Percentiles rank a stretch among this genome's conserved stretches.
phyloP scores from a whole-genome alignment of 2,113 vertebrate genomes.

The Manacus vitellinus region DNA sequence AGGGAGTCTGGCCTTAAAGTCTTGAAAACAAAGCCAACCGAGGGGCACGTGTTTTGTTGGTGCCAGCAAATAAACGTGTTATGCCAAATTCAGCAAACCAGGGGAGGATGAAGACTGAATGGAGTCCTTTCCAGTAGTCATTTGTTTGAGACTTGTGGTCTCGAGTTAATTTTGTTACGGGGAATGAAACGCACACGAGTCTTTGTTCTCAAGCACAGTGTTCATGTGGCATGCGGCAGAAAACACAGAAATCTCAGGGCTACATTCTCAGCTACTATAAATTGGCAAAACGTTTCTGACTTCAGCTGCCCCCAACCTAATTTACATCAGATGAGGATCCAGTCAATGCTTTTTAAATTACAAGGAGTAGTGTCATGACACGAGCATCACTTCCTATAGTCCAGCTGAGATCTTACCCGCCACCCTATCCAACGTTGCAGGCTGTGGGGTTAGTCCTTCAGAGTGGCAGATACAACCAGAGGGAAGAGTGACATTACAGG shows the following conservation, averaged over 20 bases:
- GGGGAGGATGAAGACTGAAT: constrained; percentile 33
- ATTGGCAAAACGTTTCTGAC: constrained; percentile 41
- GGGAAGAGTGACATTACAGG: not conserved
- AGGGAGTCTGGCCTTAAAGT: not conserved
- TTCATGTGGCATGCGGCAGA: not conserved
- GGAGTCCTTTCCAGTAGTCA: not conserved
- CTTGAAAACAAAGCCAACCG: not conserved
- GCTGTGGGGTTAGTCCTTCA: not conserved
- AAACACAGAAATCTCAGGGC: constrained; percentile 59
- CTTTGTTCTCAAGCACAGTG: constrained; percentile 35
- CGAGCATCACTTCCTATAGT: not conserved
- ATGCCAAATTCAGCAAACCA: constrained; percentile 43
- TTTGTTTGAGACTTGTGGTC: constrained; percentile 19
- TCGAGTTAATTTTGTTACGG: constrained; percentile 12
- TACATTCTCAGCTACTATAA: constrained; percentile 43
- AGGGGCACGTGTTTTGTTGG: not conserved
- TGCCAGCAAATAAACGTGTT: constrained; percentile 27
- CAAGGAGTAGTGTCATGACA: not conserved
- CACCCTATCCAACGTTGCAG: not conserved
- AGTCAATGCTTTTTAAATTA: not conserved
- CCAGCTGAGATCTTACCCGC: not conserved
- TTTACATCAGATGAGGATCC: constrained; percentile 61
- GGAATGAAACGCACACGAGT: not conserved
- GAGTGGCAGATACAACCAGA: not conserved
- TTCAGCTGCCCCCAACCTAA: constrained; percentile 16